phyloP scores from a whole-genome alignment of 2,888 invertebrate genomes.

The Salticus scenicus region DNA sequence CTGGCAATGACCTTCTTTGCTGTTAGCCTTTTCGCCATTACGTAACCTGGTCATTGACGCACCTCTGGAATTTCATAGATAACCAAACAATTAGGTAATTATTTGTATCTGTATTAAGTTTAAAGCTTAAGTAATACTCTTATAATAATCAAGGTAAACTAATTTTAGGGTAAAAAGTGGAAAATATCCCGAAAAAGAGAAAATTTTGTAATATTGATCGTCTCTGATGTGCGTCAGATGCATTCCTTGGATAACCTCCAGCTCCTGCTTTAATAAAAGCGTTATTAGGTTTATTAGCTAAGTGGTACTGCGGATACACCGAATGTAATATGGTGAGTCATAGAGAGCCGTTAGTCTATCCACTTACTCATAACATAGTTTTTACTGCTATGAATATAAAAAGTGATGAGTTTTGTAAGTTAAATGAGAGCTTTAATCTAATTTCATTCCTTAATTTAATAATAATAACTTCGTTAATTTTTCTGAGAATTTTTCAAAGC shows the following conservation, averaged over 20 bases:
- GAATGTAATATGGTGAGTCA: background rate
- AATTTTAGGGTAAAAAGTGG: background rate
- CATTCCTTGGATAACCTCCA: constrained; percentile 3
- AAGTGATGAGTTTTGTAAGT: too few species aligned
- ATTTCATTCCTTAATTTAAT: too few species aligned
- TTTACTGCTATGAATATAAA: too few species aligned
- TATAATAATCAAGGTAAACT: too few species aligned
- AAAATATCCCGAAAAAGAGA: background rate
- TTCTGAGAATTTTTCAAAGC: too few species aligned
- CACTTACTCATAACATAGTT: too few species aligned
- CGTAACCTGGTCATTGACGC: constrained; percentile 1
- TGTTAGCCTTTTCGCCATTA: constrained; percentile 17
- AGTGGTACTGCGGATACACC: background rate
- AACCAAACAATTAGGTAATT: background rate
- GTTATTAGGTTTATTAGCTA: background rate
- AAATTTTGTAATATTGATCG: background rate
- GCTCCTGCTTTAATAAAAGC: background rate
- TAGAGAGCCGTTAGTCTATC: too few species aligned
- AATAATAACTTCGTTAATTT: too few species aligned
- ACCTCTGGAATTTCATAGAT: background rate
- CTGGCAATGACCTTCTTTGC: background rate
- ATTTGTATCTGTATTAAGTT: background rate
- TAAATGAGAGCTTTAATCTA: too few species aligned
- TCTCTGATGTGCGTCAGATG: background rate
- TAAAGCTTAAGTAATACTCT: too few species aligned